phyloP scores from a whole-genome alignment of 30 jellyfish, hydroid and myxozoan species.

The Turritopsis rubra region DNA sequence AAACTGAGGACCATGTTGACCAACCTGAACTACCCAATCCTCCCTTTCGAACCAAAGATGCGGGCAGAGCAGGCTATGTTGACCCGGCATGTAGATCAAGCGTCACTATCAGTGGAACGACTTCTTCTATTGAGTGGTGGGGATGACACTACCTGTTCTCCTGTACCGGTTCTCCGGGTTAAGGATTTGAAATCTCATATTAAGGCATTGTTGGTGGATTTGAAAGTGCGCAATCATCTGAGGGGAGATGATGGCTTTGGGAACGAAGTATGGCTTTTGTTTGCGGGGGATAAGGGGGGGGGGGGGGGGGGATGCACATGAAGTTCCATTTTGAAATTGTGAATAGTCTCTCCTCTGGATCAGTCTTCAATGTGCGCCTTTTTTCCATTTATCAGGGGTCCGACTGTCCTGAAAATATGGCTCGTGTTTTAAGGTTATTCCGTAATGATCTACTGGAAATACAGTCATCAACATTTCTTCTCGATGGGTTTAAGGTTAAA shows the following conservation, averaged over 20 bases:
- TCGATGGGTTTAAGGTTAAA: conserved; percentile 18
- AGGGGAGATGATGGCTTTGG: conserved; percentile 10
- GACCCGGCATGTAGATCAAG: not conserved
- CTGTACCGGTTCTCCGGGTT: not conserved
- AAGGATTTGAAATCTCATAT: not conserved
- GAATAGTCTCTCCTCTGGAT: no score
- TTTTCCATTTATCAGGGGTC: conserved; percentile 17
- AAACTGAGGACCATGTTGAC: not conserved
- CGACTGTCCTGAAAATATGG: conserved; percentile 29
- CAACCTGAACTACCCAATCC: not conserved
- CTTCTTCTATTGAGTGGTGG: not conserved
- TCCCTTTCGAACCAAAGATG: conserved; percentile 15
- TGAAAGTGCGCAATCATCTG: not conserved
- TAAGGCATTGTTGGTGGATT: not conserved
- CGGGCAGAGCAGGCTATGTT: not conserved
- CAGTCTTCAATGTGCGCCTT: conserved; percentile 29
- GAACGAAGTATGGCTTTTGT: not conserved
- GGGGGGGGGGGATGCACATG: no score
- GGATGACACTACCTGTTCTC: conserved; percentile 1
- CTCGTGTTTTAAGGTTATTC: not conserved
- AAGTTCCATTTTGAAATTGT: conserved; percentile 26
- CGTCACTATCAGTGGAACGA: not conserved
- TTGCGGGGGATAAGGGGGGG: conserved; percentile 36
- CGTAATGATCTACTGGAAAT: not conserved
- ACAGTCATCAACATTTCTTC: conserved; percentile 15